These are phyloP conservation scores for Galago senegalensis DNA, from an alignment of 2,797 vertebrate species.

Conservation along the genomic window DNA sequence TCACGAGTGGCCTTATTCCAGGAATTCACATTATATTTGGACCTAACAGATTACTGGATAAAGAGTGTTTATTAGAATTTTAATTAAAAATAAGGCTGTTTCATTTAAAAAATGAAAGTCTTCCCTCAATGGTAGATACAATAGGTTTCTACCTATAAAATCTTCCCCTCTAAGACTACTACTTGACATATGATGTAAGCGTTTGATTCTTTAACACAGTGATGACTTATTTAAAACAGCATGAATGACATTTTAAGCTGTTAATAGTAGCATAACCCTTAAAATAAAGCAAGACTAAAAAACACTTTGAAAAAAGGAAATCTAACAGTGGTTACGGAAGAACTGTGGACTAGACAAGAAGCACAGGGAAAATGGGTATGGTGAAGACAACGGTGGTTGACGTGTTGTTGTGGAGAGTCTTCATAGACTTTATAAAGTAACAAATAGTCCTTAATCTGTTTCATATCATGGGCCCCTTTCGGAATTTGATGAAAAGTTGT, in stretches of 20 bases:
- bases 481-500: slow-evolving; percentile 46
- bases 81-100: slow-evolving; percentile 26
- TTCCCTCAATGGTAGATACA: not conserved
- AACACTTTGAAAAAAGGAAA: not conserved
- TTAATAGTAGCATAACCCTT: not conserved
- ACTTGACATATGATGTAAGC: not conserved
- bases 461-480: not conserved
- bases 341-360: not conserved
- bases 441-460: slow-evolving; percentile 23
- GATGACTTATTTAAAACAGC: slow-evolving; percentile 43
- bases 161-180: not conserved
- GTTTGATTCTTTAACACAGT: slow-evolving; percentile 32
- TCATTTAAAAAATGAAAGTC: slow-evolving; percentile 15
- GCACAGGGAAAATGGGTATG: not conserved
- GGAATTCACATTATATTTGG: slow-evolving; percentile 46
- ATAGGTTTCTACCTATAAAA: not conserved
- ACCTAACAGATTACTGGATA: not conserved
- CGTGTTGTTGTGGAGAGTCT: slow-evolving; percentile 18
- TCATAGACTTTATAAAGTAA: slow-evolving; percentile 7
- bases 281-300: slow-evolving; percentile 25
- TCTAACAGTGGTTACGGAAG: not conserved
- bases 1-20: slow-evolving; percentile 38
- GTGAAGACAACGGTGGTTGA: slow-evolving; percentile 19
- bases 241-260: not conserved
- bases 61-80: slow-evolving; percentile 35